These are phyloP conservation scores for Agrilus biguttatus DNA, from an alignment of 2,888 invertebrate species.

Conservation along the genomic window DNA sequence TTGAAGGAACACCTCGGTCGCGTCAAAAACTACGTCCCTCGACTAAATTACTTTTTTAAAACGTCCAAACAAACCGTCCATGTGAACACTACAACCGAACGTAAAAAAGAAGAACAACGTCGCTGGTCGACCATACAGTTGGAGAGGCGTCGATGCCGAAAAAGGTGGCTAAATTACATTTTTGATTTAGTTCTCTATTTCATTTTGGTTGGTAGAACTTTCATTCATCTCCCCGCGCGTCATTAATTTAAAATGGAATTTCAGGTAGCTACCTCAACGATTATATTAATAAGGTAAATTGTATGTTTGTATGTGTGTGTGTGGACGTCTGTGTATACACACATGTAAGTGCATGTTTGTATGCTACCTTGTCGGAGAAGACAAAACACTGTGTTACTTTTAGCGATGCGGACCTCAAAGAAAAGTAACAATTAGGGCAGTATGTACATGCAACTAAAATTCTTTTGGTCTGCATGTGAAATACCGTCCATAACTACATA, in stretches of 20 bases:
- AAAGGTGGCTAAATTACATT: slow-evolving; percentile 19
- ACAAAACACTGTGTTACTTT: no score
- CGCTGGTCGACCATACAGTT: slow-evolving; percentile 6
- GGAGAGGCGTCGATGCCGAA: slow-evolving; percentile 16
- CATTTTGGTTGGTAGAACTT: slow-evolving; percentile 14
- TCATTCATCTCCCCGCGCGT: slow-evolving; percentile 20
- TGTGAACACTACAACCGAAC: no score
- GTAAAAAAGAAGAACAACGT: neutral
- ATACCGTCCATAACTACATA: no score
- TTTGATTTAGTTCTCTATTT: slow-evolving; percentile 21
- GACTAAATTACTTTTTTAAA: slow-evolving; percentile 18
- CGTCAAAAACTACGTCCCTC: slow-evolving; percentile 19
- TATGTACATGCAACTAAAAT: no score
- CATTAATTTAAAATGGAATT: slow-evolving; percentile 20
- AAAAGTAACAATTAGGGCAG: no score
- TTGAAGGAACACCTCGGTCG: slow-evolving; percentile 15
- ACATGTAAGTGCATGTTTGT: no score
- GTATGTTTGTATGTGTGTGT: no score
- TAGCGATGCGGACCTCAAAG: no score
- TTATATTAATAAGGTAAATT: no score
- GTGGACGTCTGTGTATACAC: no score
- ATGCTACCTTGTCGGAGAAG: no score
- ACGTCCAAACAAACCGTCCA: slow-evolving; percentile 6
- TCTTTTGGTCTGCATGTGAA: no score
- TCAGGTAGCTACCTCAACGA: slow-evolving; percentile 17